Evolutionary conservation across 1,140 invertebrate genomes (phyloP), one percentile per base, ranked within the genome.

Genomic region (Caenorhabditis remanei): DNA sequence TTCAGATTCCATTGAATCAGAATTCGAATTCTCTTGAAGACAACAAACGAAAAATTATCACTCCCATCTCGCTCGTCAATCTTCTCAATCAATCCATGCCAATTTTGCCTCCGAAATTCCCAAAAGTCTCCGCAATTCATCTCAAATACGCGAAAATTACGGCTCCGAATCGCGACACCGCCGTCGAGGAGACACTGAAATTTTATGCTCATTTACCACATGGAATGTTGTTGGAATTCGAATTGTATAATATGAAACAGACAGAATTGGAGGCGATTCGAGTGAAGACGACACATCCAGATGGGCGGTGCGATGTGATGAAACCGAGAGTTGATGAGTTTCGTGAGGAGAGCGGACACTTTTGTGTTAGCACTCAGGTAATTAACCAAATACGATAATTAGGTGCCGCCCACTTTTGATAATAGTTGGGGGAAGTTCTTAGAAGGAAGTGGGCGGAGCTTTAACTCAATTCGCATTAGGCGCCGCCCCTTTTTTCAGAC

Each of bases 191-290:
- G 21, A 14, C 11, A 0, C 71, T 79, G 13, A 79, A 79, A 16
- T 79, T 79, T 46, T 79, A 19, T 50, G 71, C 71, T 24, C 71
- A 50, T 79, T 50, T 79, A 14, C 71, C 71, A 79, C 71, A 79
- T 24, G 71, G 71, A 79, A 79, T 79, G 21, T 46, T 46, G 13
- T n/a, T 79, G 40, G 71, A 79, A 50, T 79, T 79, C n/a, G 46
- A 79, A 14, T 79, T 79, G 9, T 53, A 21, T n/a, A 79, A 79
- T 79, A 79, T 79, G 71, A 50, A 11, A 50, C 19, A 9, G n/a
- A n/a, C 50, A 9, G 71, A 79, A n/a, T 24, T 79, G 71, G 71
- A 79, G 7, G 9, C 71, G 19, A 40, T 79, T 50, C 14, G 71
- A 21, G 53, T 79, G 21, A 79, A 50, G 24, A 79, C 71, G 21